phyloP scores from a whole-genome alignment of 64 coral and sea anemone species.

The Pachyseris speciosa region DNA sequence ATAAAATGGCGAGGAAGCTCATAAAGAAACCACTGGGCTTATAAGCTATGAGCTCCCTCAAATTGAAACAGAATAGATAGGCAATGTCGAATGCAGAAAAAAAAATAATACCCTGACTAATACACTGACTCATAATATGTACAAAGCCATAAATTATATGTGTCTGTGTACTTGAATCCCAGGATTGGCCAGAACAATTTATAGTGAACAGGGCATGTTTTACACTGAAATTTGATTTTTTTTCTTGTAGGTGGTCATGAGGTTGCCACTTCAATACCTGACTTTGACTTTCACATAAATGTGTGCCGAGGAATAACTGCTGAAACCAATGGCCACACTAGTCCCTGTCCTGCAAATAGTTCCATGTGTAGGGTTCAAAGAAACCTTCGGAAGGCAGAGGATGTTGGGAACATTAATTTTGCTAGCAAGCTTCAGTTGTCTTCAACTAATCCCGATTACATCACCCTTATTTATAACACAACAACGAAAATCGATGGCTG shows the following conservation, averaged over 20 bases:
- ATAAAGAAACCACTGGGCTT: too few species aligned
- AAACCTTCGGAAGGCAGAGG: constrained; percentile 33
- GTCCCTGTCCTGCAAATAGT: constrained; percentile 56
- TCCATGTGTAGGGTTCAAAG: constrained; percentile 60
- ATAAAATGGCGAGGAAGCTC: too few species aligned
- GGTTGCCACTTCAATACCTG: constrained; percentile 64
- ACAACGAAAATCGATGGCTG: constrained; percentile 29
- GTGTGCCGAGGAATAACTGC: constrained; percentile 88
- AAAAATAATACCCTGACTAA: too few species aligned
- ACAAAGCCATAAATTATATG: too few species aligned
- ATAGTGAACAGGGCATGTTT: too few species aligned
- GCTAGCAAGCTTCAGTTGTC: background rate
- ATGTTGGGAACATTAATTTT: constrained; percentile 62
- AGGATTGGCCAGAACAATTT: too few species aligned
- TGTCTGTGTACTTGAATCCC: too few species aligned
- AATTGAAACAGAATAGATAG: too few species aligned
- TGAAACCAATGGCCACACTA: constrained; percentile 9
- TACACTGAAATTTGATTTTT: background rate
- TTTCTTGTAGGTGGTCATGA: constrained; percentile 73
- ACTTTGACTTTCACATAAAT: constrained; percentile 84
- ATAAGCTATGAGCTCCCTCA: too few species aligned
- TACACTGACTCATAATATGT: too few species aligned
- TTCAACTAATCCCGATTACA: background rate
- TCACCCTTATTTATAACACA: constrained; percentile 70
- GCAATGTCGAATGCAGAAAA: too few species aligned